phyloP scores from a whole-genome alignment of 2,113 vertebrate genomes.

The Malaclemys terrapin region DNA sequence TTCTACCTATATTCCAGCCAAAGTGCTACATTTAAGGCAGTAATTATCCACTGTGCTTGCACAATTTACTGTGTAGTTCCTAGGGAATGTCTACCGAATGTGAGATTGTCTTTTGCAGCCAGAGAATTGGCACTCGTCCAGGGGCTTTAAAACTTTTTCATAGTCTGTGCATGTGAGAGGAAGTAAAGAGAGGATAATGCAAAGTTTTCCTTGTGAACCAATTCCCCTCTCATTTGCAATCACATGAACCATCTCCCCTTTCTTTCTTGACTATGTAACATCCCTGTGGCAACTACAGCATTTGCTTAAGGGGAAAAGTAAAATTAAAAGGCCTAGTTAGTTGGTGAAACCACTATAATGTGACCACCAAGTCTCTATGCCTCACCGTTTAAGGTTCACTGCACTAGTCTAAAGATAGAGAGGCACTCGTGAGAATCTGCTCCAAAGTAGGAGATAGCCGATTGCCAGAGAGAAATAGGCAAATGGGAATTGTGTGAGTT shows the following conservation, averaged over 20 bases:
- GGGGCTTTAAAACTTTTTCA: not conserved
- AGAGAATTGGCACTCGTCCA: accelerated
- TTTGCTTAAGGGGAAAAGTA: not conserved
- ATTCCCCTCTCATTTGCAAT: not conserved
- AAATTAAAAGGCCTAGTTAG: not conserved
- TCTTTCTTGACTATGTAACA: not conserved
- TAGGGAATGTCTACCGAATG: not conserved
- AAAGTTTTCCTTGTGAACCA: not conserved
- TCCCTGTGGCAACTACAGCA: not conserved
- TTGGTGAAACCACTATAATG: accelerated
- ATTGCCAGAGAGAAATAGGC: accelerated
- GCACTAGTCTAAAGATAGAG: accelerated
- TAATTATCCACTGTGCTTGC: conserved; percentile 46
- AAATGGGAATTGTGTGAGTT: not conserved
- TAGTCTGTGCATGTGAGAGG: not conserved
- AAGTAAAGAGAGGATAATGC: not conserved
- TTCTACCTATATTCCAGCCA: not conserved
- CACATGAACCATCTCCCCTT: not conserved
- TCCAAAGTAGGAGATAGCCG: not conserved
- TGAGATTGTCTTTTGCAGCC: conserved; percentile 14
- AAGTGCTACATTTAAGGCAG: conserved; percentile 36
- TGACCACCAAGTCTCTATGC: accelerated
- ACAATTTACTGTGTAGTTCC: not conserved
- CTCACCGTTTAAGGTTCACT: not conserved
- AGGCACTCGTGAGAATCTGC: not conserved